Evolutionary conservation across 1,140 invertebrate species (phyloP).

Genomic region (Coelopa frigida): DNA sequence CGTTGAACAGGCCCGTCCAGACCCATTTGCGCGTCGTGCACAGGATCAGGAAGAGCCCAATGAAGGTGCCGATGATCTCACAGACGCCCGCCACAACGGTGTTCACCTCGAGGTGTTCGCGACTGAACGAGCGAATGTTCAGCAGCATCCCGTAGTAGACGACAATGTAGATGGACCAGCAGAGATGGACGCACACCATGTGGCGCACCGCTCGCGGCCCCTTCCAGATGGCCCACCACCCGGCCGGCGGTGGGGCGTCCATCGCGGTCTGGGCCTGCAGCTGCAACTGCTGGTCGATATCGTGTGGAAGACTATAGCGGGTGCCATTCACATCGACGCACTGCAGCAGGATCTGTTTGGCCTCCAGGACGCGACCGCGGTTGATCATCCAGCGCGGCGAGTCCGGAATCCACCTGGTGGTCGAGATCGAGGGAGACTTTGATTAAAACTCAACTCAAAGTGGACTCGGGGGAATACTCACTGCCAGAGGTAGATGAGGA

Average conservation of each 20-base stretch:
- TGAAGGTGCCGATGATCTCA: slow-evolving; percentile 43
- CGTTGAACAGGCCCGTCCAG: slow-evolving; percentile 39
- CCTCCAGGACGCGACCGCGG: slow-evolving; percentile 62
- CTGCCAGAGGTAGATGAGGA: slow-evolving; percentile 44
- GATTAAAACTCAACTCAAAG: too few relatives aligned
- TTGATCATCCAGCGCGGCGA: slow-evolving; percentile 79
- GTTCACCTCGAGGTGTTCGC: slow-evolving; percentile 41
- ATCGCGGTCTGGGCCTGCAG: slow-evolving; percentile 38
- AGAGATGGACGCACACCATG: slow-evolving; percentile 35
- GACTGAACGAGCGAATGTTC: slow-evolving; percentile 45
- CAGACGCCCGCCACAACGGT: slow-evolving; percentile 40
- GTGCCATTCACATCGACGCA: slow-evolving; percentile 57
- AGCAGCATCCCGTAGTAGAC: slow-evolving; percentile 45
- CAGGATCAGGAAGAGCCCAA: slow-evolving; percentile 41
- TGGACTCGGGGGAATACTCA: slow-evolving; percentile 20
- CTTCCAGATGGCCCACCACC: slow-evolving; percentile 42
- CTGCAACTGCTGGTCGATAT: slow-evolving; percentile 42
- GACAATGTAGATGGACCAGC: slow-evolving; percentile 44
- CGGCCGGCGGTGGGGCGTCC: slow-evolving; percentile 36
- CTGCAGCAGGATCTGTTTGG: slow-evolving; percentile 60
- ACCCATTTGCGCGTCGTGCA: slow-evolving; percentile 39
- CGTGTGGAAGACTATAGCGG: slow-evolving; percentile 32
- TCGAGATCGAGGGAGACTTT: too few relatives aligned
- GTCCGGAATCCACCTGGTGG: slow-evolving; percentile 59
- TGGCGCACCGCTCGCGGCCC: slow-evolving; percentile 34